A percentile compares a stretch with the other conserved stretches of the same genome.
Conservation (phyloP, 2,113 vertebrate species). For the Scomber scombrus region DNA sequence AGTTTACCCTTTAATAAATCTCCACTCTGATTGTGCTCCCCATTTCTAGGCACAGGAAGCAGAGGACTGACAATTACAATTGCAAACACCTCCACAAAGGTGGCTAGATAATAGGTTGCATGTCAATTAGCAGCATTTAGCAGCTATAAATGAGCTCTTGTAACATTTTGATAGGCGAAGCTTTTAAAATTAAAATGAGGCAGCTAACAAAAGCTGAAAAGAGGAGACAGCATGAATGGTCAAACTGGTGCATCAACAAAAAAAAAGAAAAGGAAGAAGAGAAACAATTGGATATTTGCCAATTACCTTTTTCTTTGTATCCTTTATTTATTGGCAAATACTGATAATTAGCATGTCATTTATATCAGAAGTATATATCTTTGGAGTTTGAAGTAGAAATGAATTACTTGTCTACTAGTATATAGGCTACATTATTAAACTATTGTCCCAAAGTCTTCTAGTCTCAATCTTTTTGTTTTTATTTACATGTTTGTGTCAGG, state of each 20-base stretch:
- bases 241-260: slow-evolving; percentile 1
- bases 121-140: slow-evolving; percentile 20
- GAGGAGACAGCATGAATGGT: not conserved
- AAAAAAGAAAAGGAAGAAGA: not conserved
- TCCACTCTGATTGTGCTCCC: not conserved
- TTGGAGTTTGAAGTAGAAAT: not conserved
- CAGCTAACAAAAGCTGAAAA: not conserved
- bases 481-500: no score
- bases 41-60: not conserved
- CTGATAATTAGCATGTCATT: not conserved
- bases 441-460: not conserved
- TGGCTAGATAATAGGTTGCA: no score
- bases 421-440: not conserved
- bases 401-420: not conserved
- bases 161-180: slow-evolving; percentile 33
- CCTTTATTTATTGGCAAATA: no score
- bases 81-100: slow-evolving; percentile 27
- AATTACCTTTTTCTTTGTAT: not conserved
- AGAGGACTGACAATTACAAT: slow-evolving; percentile 28
- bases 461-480: no score
- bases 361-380: not conserved
- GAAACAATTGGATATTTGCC: no score
- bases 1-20: not conserved
- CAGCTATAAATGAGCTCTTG: slow-evolving; percentile 13
- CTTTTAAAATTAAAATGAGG: slow-evolving; percentile 21